Evolutionary conservation across 2,888 invertebrate species (phyloP).

Genomic region (Alsophila aescularia): DNA sequence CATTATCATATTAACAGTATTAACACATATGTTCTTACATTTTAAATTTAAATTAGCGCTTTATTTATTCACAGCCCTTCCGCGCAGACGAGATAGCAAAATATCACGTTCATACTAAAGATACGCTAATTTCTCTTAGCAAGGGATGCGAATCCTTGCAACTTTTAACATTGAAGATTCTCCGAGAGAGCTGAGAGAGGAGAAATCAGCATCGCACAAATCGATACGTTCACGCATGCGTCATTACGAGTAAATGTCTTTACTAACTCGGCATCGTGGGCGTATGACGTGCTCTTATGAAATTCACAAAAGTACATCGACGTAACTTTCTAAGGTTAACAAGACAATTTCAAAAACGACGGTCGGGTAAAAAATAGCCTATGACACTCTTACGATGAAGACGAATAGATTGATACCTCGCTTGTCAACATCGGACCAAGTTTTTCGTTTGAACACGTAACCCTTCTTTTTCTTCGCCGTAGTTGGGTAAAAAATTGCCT

Average conservation of each 20-base stretch:
- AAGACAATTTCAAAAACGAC: too few species aligned
- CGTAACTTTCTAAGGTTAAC: neutral
- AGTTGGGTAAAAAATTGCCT: too few species aligned
- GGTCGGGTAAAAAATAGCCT: too few species aligned
- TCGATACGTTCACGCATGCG: slow-evolving; percentile 83
- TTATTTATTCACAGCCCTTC: slow-evolving; percentile 34
- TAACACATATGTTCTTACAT: neutral
- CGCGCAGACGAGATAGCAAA: neutral
- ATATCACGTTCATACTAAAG: slow-evolving; percentile 6
- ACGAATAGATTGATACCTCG: too few species aligned
- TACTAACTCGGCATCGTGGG: slow-evolving; percentile 49
- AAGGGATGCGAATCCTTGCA: neutral
- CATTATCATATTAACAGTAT: slow-evolving; percentile 5
- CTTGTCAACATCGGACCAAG: too few species aligned
- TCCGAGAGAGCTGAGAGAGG: slow-evolving; percentile 46
- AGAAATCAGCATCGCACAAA: slow-evolving; percentile 65
- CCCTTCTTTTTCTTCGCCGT: too few species aligned
- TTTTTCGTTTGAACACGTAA: too few species aligned
- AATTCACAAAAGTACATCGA: slow-evolving; percentile 9
- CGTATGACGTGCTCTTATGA: slow-evolving; percentile 46
- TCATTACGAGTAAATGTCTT: slow-evolving; percentile 57
- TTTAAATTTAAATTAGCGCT: slow-evolving; percentile 20
- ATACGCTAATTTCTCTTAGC: slow-evolving; percentile 7
- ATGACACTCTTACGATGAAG: too few species aligned
- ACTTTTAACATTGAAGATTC: slow-evolving; percentile 8